Base-by-base conservation (phyloP, 2,113 vertebrate genomes). In the Xiphorhynchus elegans region DNA sequence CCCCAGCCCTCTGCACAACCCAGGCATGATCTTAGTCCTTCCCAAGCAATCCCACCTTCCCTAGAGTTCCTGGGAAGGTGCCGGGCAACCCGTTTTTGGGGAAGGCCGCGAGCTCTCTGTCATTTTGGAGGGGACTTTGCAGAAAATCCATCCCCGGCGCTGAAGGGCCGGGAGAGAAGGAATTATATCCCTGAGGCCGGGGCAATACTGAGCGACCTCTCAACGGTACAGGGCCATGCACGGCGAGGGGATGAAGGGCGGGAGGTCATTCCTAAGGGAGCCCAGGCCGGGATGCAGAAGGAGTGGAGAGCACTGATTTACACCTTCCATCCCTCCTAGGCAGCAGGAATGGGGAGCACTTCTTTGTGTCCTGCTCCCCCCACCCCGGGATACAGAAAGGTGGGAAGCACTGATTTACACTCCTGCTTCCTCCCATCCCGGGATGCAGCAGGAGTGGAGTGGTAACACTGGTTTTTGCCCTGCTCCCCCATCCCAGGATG, bases 161-260 rank as follows among this genome's bases (percentile, higher is more conserved):
- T 4, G 59, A 39, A 60, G 37, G 59, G 15, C 19, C 5, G 1
- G 15, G 55, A 69, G 73, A 44, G 56, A 28, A 72, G 35, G 58
- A 53, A 91, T 28, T 0, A 2, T 0, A 15, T 5, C 40, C 39
- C n/a, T 11, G 35, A 19, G 0, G 6, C 23, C 3, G 17, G 53
- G 37, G 29, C n/a, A 0, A 1, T 1, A 13, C 25, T 2, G 5
- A n/a, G 46, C 0, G 5, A 25, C 7, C 19, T 28, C 1, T 4
- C 5, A 14, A 5, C 31, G 5, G 23, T 3, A 3, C 46, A 66
- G 92, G 2, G 1, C 40, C 2, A 1, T 25, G 31, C 39, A 9
- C 1, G 4, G 47, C 1, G 13, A 3, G 25, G 35, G 33, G 52
- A 3, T 0, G 8, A 56, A 10, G 55, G 17, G 8, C 4, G 46